Percentiles rank a stretch among this genome's conserved stretches.
Evolutionary conservation across 1,140 invertebrate species (phyloP).

Genomic region (Ooceraea biroi): DNA sequence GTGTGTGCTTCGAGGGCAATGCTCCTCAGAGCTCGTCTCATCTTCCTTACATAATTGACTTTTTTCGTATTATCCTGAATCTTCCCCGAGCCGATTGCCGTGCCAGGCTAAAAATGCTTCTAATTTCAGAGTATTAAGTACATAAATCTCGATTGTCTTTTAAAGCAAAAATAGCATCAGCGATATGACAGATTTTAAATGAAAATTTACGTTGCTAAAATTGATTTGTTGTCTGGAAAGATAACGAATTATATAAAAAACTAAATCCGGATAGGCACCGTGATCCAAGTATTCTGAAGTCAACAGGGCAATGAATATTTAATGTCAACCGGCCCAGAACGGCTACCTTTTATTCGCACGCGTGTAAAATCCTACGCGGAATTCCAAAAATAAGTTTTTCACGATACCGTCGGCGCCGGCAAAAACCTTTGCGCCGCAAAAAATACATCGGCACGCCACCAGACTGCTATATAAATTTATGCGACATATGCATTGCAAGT

Average conservation of each 20-base stretch:
- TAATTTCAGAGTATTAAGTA: constrained; percentile 30
- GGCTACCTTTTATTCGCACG: background rate
- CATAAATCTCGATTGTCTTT: constrained; percentile 35
- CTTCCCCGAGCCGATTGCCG: background rate
- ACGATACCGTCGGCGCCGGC: background rate
- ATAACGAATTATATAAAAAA: background rate
- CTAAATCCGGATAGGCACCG: constrained; percentile 18
- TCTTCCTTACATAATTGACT: constrained; percentile 25
- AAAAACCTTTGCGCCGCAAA: constrained; percentile 1
- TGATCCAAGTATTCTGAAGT: background rate
- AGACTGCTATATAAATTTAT: constrained; percentile 34
- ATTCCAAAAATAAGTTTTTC: constrained; percentile 14
- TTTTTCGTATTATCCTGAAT: constrained; percentile 28
- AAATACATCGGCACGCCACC: background rate
- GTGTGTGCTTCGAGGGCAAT: constrained; percentile 25
- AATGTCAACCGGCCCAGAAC: background rate
- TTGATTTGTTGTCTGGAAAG: constrained; percentile 10
- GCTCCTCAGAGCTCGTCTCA: background rate
- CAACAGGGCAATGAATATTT: constrained; percentile 30
- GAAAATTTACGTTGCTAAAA: constrained; percentile 33
- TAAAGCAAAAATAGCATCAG: background rate
- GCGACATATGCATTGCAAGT: background rate
- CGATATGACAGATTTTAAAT: constrained; percentile 42
- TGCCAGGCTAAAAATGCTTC: background rate
- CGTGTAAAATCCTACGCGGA: background rate